A percentile compares a stretch with the other conserved stretches of the same genome.
Evolutionary conservation across 1,140 invertebrate species (phyloP).

Genomic region (Anthonomus grandis): DNA sequence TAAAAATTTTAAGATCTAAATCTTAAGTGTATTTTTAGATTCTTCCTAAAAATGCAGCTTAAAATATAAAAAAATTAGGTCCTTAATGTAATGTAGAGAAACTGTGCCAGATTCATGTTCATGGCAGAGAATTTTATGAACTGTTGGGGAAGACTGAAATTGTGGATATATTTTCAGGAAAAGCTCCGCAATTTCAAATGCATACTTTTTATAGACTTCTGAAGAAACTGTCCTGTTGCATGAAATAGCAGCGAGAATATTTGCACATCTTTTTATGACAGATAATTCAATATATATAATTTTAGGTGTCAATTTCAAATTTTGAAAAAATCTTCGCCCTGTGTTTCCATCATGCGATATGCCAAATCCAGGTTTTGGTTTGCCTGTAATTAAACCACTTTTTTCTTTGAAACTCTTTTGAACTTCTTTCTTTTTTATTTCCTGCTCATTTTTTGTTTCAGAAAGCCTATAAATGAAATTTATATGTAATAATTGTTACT

Average conservation of each 20-base stretch:
- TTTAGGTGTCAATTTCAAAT: slow-evolving; percentile 2
- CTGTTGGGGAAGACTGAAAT: slow-evolving; percentile 5
- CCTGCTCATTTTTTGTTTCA: too few relatives aligned
- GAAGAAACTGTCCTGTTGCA: slow-evolving; percentile 4
- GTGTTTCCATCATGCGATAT: too few relatives aligned
- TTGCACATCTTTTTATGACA: not conserved
- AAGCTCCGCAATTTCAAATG: slow-evolving; percentile 2
- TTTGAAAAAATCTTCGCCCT: too few relatives aligned
- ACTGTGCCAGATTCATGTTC: slow-evolving; percentile 1
- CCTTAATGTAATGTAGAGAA: slow-evolving; percentile 1
- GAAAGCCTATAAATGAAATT: slow-evolving; percentile 3
- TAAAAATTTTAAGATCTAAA: not conserved
- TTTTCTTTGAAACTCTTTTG: slow-evolving; percentile 3
- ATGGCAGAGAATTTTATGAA: too few relatives aligned
- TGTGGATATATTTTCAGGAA: slow-evolving; percentile 3
- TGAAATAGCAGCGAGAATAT: not conserved
- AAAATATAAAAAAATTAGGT: slow-evolving; percentile 8
- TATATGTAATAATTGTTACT: slow-evolving; percentile 5
- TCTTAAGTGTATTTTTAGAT: not conserved
- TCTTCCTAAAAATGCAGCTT: too few relatives aligned
- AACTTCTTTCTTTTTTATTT: slow-evolving; percentile 5
- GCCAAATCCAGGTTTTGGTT: not conserved
- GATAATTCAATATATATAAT: not conserved
- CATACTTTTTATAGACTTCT: slow-evolving; percentile 5
- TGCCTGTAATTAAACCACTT: too few relatives aligned